phyloP scores from a whole-genome alignment of 2,113 vertebrate genomes.

The Phaetusa simplex region DNA sequence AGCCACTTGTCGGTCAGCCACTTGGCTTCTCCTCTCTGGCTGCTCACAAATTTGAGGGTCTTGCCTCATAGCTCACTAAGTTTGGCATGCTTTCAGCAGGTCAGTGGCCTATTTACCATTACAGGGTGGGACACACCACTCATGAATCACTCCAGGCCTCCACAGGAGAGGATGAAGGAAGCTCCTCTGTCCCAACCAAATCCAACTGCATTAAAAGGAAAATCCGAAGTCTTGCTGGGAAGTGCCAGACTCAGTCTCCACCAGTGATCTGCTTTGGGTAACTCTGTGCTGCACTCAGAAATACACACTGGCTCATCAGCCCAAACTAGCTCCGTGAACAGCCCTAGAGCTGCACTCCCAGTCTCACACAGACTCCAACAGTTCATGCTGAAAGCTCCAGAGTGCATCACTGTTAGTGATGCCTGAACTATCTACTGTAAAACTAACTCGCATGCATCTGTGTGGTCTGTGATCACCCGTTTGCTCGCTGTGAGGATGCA shows the following conservation, averaged over 20 bases:
- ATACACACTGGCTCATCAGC: background rate
- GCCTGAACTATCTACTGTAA: background rate
- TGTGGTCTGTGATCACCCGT: background rate
- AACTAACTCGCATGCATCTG: background rate
- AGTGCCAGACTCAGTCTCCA: background rate
- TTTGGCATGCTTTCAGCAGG: background rate
- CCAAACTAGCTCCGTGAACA: background rate
- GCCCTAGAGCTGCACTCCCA: background rate
- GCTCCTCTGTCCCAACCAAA: background rate
- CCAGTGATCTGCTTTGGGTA: background rate
- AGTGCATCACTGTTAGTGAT: background rate
- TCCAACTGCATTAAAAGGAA: background rate
- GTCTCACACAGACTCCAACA: background rate
- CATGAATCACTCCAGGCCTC: background rate
- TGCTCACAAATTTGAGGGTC: background rate
- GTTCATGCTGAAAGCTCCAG: background rate
- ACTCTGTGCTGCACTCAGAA: background rate
- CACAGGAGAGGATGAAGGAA: background rate
- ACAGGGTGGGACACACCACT: background rate
- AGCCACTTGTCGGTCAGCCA: background rate
- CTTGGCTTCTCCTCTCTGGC: background rate
- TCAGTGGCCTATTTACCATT: background rate
- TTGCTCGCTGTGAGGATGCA: background rate
- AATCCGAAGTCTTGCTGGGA: background rate
- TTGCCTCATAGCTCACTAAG: background rate